Evolutionary conservation across 2,888 invertebrate species (phyloP), one percentile per base, ranked within the genome.

Genomic region (Himalopsyche anomala): DNA sequence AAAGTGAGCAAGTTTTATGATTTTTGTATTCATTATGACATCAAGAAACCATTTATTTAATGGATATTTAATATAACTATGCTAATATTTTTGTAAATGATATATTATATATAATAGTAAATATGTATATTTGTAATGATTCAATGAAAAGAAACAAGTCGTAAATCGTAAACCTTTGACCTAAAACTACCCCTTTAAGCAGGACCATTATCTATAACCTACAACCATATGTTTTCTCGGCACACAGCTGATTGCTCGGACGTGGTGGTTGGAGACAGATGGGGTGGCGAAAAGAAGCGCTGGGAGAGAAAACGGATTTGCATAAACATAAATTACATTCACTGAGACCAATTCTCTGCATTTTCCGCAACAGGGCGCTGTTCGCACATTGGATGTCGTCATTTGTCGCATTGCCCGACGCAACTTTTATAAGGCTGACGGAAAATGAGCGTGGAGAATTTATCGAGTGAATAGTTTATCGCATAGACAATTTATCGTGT

Each of bases 241-340:
- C 36, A 36, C 38, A 74, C 74, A 74, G 74, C 74, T 74, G 74
- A 38, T 38, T 74, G 4, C 38, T 28, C 38, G 38, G 74, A 28
- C 19, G 74, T 19, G 12, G 74, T 74, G 36, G 74, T 12, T 38
- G 19, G 74, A 15, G 36, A 15, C 4, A 74, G 38, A 15, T n/a
- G 38, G 28, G 74, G 74, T n/a, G 74, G 74, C 38, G 74, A 45
- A 45, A 45, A 45, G 45, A 45, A 45, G 45, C 45, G 9, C 45
- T 45, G 45, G 11, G 45, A 15, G 12, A 51, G 51, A 15, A 12
- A 8, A 74, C 74, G 36, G 11, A 74, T 74, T 74, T 74, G 74
- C 74, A 74, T 74, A 74, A 74, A 74, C 74, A 74, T 74, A 38
- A 74, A 74, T 74, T 74, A 74, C 74, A 74, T 19, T 38, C 74